Evolutionary conservation across 1,140 invertebrate species (phyloP), one percentile per base, ranked within the genome.

Genomic region (Microplitis demolitor): DNA sequence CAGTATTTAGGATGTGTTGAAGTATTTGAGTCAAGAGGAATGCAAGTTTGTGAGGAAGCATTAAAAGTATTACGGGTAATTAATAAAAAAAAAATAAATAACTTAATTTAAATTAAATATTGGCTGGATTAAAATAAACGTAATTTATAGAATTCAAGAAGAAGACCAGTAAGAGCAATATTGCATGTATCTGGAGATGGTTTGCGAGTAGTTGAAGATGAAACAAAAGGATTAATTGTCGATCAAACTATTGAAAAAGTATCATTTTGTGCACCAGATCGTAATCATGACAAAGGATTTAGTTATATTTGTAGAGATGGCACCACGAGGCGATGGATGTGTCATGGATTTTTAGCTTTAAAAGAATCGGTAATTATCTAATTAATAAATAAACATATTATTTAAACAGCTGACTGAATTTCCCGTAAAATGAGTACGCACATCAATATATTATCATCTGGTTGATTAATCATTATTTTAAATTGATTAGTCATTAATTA

Each of bases 161-260:
- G 95, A 76, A 90, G 95, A 77, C 94, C 96, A 5, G 92, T 97
- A 3, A 92, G 96, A 78, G 95, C 96, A 2, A 90, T 97, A 72
- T 89, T 99, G 11, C 97, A 98, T 84, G 96, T 99, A 2, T 98
- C 97, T 68, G 98, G 98, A 0, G 98, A 99, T 88, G 97, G 98
- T 6, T 87, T 99, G 31, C 89, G 98, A 6, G 98, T 99, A 1
- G 98, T 99, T 0, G 98, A 99, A 86, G 97, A 99, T 80, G 97
- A 99, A 81, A 99, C 97, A 8, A 99, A 99, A 88, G 98, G 97
- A 34, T 89, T 99, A 61, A 97, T 99, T 75, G 97, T 99, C 13
- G 98, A 99, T 89, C 98, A 99, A 87, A 99, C 98, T 3, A 99
- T 99, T 74, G 98, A 99, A 83, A 99, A 99, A 87, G 98, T 99